Evolutionary conservation across 2,797 vertebrate species (phyloP).

Genomic region (Varecia variegata): DNA sequence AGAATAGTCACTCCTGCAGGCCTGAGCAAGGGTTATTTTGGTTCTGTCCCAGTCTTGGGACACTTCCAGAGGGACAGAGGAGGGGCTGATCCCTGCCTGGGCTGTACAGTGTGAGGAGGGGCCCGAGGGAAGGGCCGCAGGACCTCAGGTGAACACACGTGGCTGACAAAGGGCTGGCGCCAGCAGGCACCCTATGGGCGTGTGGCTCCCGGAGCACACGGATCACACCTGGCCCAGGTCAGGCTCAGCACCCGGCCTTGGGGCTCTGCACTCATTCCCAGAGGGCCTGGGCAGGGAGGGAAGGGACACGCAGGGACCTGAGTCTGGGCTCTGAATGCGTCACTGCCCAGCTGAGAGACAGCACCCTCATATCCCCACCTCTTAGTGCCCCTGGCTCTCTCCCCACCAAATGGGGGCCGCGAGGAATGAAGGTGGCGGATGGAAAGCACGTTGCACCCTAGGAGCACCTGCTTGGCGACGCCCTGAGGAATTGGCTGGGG

Average conservation of each 20-base stretch:
- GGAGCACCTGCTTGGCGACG: not conserved
- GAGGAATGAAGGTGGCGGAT: not conserved
- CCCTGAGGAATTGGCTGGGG: not conserved
- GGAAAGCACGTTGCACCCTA: fast-evolving
- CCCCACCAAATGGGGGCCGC: too few relatives aligned
- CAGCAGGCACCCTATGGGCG: fast-evolving
- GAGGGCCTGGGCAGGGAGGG: too few relatives aligned
- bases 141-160: fast-evolving
- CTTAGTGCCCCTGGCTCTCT: not conserved
- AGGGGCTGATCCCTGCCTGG: not conserved
- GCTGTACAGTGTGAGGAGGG: too few relatives aligned
- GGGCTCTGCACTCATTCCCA: not conserved
- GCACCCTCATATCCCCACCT: not conserved
- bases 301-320: fast-evolving
- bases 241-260: not conserved
- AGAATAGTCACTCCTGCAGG: not conserved
- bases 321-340: not conserved
- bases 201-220: not conserved
- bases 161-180: not conserved
- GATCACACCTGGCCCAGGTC: not conserved
- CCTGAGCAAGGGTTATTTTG: too few relatives aligned
- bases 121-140: not conserved
- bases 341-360: not conserved
- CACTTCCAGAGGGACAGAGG: not conserved
- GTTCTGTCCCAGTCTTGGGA: not conserved